Evolutionary conservation across 2,113 vertebrate species (phyloP), one percentile per base, ranked within the genome.

Genomic region (Channa maculata): DNA sequence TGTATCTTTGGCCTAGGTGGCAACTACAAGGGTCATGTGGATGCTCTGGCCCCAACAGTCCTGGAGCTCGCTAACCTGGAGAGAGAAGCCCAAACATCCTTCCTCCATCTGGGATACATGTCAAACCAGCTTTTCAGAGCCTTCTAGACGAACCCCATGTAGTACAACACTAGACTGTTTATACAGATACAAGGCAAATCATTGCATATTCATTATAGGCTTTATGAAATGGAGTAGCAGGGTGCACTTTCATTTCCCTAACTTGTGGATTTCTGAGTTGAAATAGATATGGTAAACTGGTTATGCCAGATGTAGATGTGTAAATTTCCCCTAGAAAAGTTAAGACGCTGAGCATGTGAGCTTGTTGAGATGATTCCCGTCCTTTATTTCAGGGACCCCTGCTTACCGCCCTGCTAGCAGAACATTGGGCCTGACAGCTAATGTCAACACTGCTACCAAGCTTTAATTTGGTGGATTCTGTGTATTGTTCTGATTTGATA

Each of bases 31-130:
- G 98, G 98, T 70, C 98, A 99, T 6, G 98, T 99, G 92, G 98
- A 98, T 62, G 92, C 95, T 43, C 78, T 99, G 94, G 98, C 98
- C 73, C 97, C 97, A 2, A 98, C 98, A 0, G 98, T 99, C 50
- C 95, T 96, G 78, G 98, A 99, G 84, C 87, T 99, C 91, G 95
- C 98, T 12, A 90, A 84, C 89, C 96, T 99, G 24, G 98, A 99
- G 89, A 96, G 95, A 82, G 97, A 99, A 86, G 98, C 98, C n/a
- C 98, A 99, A 86, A 96, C 96, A 0, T 99, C 98, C 36, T 99
- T 99, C 92, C 95, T 99, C 67, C 96, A 98, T 59, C 94, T 99
- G 75, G 96, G 97, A 87, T 99, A 97, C 92, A 91, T 99, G 86
- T 96, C 96, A 73, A 98, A 99, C 94, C 97, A 99, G 91, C 94